Base-by-base conservation (phyloP, 2,888 invertebrate genomes). In the Chouioia cunea region DNA sequence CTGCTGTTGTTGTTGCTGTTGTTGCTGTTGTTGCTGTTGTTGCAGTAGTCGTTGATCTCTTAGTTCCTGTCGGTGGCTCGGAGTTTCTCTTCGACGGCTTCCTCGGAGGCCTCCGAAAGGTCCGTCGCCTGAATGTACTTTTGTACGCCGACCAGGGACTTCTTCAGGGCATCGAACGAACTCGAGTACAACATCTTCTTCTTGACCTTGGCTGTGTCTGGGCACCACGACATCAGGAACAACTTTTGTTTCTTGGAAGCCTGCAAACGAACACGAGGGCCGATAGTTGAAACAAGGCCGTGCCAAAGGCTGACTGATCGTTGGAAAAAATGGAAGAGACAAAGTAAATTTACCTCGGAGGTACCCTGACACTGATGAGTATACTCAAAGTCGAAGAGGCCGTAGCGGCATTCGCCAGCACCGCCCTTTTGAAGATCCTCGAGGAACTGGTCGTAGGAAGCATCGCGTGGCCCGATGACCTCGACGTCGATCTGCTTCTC, bases 201-300 rank as follows among this genome's bases (percentile, higher is more conserved):
- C 87, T 91, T 92, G 79, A 94, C 91, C 89, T 96, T 96, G 82
- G 99, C 97, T 87, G 95, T 96, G 89, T 99, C 98, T 56, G 98
- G 98, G 91, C 97, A 97, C 97, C 97, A 97, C 86, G 96, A 96
- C 95, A 98, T 96, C 86, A 97, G 92, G 91, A 98, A 96, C 81
- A 97, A 89, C 87, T 97, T 97, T 88, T 97, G 97, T 92, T 97
- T 97, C 91, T 97, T 97, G 86, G 95, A 94, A 83, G 95, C 95
- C 85, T 88, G 77, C 4, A 78, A 79, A 22, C 1, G 12, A 54
- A 27, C 16, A 53, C n/a, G n/a, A n/a, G n/a, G n/a, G n/a, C n/a
- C n/a, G 59, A 54, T n/a, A 48, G 50, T 22, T 14, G n/a, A n/a
- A 8, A 27, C 18, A 43, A 43, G 54, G 44, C 59, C 36, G 36